Percentiles rank a stretch among this genome's conserved stretches.
Conservation (phyloP, 1,140 invertebrate species). For the Leucophenga varia region DNA sequence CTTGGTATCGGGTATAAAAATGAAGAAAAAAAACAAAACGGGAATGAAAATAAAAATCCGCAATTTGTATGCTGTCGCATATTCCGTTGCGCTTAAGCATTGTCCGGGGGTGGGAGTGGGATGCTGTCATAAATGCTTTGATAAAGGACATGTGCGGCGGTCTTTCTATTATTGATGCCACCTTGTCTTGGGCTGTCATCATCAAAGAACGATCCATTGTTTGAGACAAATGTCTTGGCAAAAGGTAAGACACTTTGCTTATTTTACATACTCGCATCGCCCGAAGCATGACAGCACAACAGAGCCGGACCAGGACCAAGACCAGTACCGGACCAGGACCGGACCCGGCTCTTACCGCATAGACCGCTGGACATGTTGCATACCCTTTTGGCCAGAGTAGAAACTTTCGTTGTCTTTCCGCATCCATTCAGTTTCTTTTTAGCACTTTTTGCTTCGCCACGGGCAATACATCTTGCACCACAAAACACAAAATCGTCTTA, state of each 20-base stretch:
- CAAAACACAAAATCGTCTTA: conserved; percentile 53
- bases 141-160: conserved; percentile 38
- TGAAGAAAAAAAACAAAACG: conserved; percentile 19
- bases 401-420: conserved; percentile 34
- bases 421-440: conserved; percentile 40
- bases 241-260: conserved; percentile 42
- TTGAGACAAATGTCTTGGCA: conserved; percentile 40
- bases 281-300: background rate
- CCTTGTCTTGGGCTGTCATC: conserved; percentile 27
- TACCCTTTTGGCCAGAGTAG: conserved; percentile 29
- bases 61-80: conserved; percentile 52
- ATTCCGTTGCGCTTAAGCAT: conserved; percentile 38
- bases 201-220: conserved; percentile 42
- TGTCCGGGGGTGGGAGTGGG: conserved; percentile 12
- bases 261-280: conserved; percentile 35
- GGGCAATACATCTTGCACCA: conserved; percentile 52
- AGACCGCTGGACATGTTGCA: conserved; percentile 27
- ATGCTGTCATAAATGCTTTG: conserved; percentile 41
- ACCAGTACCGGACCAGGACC: conserved; percentile 12
- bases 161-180: conserved; percentile 49
- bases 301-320: background rate
- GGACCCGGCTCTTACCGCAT: conserved; percentile 15
- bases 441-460: conserved; percentile 41
- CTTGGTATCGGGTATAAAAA: too few relatives aligned
- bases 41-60: conserved; percentile 51